Conservation (phyloP, 1,140 invertebrate species). For the Pemphigus obesinymphae region DNA sequence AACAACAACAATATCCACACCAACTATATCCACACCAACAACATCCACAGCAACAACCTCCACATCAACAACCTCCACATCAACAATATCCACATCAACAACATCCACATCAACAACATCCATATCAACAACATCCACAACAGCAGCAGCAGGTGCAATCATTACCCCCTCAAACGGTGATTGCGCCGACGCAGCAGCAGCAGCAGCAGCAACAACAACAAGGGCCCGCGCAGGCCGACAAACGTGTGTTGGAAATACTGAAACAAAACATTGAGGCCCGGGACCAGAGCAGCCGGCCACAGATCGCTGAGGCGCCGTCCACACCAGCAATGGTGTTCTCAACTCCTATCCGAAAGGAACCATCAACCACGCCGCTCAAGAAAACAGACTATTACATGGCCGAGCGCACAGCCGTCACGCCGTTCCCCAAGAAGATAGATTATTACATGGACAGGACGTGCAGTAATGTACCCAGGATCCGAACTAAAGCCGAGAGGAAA, state of each 20-base stretch:
- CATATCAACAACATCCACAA: too few relatives aligned
- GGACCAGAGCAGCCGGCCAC: constrained; percentile 54
- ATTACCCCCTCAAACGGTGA: not conserved
- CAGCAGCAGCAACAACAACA: not conserved
- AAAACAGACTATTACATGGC: constrained; percentile 36
- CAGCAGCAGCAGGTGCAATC: not conserved
- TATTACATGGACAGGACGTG: constrained; percentile 16
- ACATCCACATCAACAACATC: not conserved
- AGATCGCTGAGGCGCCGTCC: constrained; percentile 44
- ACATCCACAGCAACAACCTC: not conserved
- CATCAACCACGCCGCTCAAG: constrained; percentile 15
- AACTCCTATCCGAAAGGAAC: constrained; percentile 12
- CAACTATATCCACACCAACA: not conserved
- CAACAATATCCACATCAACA: not conserved
- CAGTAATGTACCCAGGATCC: constrained; percentile 58
- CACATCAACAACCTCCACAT: not conserved
- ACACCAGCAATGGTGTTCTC: constrained; percentile 22
- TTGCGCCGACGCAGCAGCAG: not conserved
- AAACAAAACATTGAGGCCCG: constrained; percentile 66
- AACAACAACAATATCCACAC: constrained; percentile 42
- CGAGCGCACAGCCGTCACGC: constrained; percentile 9
- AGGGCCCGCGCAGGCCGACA: constrained; percentile 53
- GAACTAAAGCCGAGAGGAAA: constrained; percentile 77
- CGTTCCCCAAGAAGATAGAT: constrained; percentile 28
- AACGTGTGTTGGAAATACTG: constrained; percentile 62